phyloP scores from a whole-genome alignment of 2,113 vertebrate species.

The Siphamia tubifer region DNA sequence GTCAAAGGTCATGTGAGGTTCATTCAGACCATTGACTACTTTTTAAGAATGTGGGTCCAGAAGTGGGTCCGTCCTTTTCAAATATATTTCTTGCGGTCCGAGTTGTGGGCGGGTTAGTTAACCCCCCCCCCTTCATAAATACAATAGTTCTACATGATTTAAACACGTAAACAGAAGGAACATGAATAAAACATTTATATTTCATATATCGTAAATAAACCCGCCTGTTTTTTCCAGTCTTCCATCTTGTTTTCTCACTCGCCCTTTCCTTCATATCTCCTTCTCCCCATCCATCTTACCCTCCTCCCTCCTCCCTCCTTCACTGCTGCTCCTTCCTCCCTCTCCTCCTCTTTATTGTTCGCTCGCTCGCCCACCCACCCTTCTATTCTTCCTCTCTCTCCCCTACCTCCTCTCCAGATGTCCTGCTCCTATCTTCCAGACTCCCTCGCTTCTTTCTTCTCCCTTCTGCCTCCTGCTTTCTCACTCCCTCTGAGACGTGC shows the following conservation, averaged over 20 bases:
- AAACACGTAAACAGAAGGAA: too few species aligned
- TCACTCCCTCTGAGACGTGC: slow-evolving; percentile 40
- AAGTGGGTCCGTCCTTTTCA: too few species aligned
- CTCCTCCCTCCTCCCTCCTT: slow-evolving; percentile 52
- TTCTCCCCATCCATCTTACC: slow-evolving; percentile 40
- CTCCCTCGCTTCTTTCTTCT: slow-evolving; percentile 72
- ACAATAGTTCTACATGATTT: too few species aligned
- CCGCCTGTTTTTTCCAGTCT: not conserved
- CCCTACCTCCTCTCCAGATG: slow-evolving; percentile 78
- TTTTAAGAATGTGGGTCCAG: too few species aligned
- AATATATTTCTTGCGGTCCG: too few species aligned
- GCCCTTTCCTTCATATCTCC: slow-evolving; percentile 35
- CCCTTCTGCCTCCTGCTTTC: slow-evolving; percentile 60
- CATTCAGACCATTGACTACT: too few species aligned
- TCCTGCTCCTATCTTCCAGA: slow-evolving; percentile 79
- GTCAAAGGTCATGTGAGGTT: too few species aligned
- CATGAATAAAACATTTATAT: too few species aligned
- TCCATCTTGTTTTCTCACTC: slow-evolving; percentile 37
- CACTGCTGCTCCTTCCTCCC: slow-evolving; percentile 45
- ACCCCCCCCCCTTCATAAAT: too few species aligned
- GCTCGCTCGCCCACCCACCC: slow-evolving; percentile 37
- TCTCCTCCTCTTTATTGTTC: slow-evolving; percentile 66
- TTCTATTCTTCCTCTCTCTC: slow-evolving; percentile 55
- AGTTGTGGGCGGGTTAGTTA: too few species aligned
- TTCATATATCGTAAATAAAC: too few species aligned